These are phyloP conservation scores for Acanthurus leucopareius DNA, from an alignment of 2,797 vertebrate species.

Conservation along the genomic window DNA sequence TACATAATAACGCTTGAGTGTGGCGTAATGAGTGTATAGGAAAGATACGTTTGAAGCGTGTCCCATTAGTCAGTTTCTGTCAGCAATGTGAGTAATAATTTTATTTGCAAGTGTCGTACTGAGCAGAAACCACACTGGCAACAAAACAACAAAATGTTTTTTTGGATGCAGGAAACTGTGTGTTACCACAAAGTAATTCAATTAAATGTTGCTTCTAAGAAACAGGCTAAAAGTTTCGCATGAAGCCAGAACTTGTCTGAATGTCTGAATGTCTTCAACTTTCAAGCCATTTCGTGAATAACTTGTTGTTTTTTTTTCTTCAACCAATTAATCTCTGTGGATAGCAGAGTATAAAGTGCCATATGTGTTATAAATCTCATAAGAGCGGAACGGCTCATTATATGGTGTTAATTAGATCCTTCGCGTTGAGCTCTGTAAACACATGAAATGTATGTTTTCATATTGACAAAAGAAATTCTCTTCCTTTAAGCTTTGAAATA, in stretches of 20 bases:
- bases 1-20: neutral
- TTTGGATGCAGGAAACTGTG: constrained; percentile 29
- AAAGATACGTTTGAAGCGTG: constrained; percentile 5
- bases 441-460: constrained; percentile 59
- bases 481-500: constrained; percentile 30
- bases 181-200: constrained; percentile 40
- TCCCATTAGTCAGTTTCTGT: constrained; percentile 30
- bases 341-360: constrained; percentile 45
- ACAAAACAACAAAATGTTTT: constrained; percentile 11
- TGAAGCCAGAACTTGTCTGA: constrained; percentile 40
- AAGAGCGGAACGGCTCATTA: constrained; percentile 29
- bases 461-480: constrained; percentile 24
- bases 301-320: constrained; percentile 36
- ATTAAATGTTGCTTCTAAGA: constrained; percentile 38
- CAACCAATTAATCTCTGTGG: constrained; percentile 39
- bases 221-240: constrained; percentile 30
- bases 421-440: constrained; percentile 58
- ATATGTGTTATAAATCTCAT: constrained; percentile 66
- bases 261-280: constrained; percentile 6
- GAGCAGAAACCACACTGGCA: constrained; percentile 36
- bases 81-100: constrained; percentile 33
- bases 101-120: constrained; percentile 48
- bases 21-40: neutral
- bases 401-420: constrained; percentile 44
- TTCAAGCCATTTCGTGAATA: constrained; percentile 38